Evolutionary conservation across 2,888 invertebrate species (phyloP), one percentile per base, ranked within the genome.

Genomic region (Eupithecia subfuscata): DNA sequence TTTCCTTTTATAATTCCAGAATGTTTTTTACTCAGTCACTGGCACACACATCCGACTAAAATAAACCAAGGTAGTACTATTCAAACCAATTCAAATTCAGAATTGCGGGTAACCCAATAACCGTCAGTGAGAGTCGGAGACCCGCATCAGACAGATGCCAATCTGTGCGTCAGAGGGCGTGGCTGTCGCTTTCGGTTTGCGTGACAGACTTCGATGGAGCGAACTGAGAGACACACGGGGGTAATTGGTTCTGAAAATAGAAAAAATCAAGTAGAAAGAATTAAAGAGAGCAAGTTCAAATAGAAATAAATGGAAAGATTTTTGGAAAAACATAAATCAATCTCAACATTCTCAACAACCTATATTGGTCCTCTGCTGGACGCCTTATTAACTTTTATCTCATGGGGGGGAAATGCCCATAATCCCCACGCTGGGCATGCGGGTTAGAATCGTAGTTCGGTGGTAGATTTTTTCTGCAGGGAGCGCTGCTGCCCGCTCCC

Each of bases 121-220:
- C 69, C 30, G 52, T 48, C 34, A 43, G 22, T 69, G 22, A 12
- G 22, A 43, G 67, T 22, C 22, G 11, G 40, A n/a, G n/a, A 6
- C 12, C 37, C 65, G 12, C 11, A n/a, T 40, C 43, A 74, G 80
- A 77, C 79, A 80, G 73, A 75, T 77, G 80, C 78, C 79, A 80
- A 76, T 80, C 79, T 77, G 70, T 71, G 71, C 69, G 75, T 63
- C 71, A 71, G 69, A 67, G 64, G 70, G 70, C 22, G 64, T 65
- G 48, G 75, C 72, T 70, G 78, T 68, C 76, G 68, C 70, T 52
- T 76, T 73, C 68, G 48, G 71, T 76, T 76, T 76, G 68, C 73
- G 30, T 69, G 60, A 76, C 73, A 70, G 16, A 12, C 65, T 64
- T 34, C 37, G 65, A 40, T 40, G 40, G 65, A 40, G 6, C 65